Evolutionary conservation across 30 jellyfish, hydroid and myxozoan genomes (phyloP), one percentile per base, ranked within the genome.

Genomic region (Hydra vulgaris): DNA sequence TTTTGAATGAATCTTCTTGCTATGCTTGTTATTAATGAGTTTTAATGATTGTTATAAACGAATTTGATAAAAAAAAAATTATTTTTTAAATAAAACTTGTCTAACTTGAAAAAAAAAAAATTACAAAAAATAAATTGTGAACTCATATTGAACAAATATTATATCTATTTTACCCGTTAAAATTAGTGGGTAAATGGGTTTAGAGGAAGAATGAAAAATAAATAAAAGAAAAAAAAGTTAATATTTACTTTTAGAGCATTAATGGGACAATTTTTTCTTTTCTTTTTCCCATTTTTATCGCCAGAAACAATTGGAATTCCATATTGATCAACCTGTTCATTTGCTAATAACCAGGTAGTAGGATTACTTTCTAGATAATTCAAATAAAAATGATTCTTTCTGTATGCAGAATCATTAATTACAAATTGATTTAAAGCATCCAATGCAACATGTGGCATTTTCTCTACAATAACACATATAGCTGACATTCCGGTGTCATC

Each of bases 401-500:
- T 80, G 80, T 86, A 91, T 23, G 98, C 98, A 55, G 87, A 69
- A 86, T 91, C 98, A 70, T 81, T 81, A 18, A 66, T 70, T 23
- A 83, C 71, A 73, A 91, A 91, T 82, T 91, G 98, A 26, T 86
- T 84, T 15, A 91, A 75, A 1, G 96, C 98, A 19, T 91, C 98
- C 25, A 67, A 71, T 18, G 95, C 98, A 74, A 91, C 83, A 25
- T 86, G 81, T 20, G 98, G 98, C 95, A 91, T 84, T 86, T 91
- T 91, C 83, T 91, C 95, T 1, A 91, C 88, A 91, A 91, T 84
- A 18, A 86, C 27, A 16, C 96, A 82, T 17, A 91, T 84, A 19
- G 95, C 95, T 8, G 98, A 86, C 74, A 91, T 85, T 70, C 98
- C 98, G 76, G 95, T 91, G 71, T 86, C 96, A 74, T 82, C 90